Evolutionary conservation across 1,140 invertebrate species (phyloP).

Genomic region (Aphidius gifuensis): DNA sequence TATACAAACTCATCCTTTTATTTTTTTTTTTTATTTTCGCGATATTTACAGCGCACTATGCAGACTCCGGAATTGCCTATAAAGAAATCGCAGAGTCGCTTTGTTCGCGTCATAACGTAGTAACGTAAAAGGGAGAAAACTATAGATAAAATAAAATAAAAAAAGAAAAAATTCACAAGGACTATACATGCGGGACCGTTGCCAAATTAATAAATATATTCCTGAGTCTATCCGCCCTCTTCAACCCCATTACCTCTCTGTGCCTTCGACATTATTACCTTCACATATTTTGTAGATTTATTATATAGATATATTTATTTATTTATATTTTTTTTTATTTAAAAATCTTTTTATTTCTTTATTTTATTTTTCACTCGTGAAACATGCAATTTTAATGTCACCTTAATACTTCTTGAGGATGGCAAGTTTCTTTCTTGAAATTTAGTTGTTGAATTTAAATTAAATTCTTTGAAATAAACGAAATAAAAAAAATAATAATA

Average conservation of each 20-base stretch:
- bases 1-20: background rate
- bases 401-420: too few relatives aligned
- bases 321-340: background rate
- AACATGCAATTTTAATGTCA: too few relatives aligned
- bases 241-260: constrained; percentile 21
- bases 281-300: background rate
- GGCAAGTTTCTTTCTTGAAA: too few relatives aligned
- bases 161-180: constrained; percentile 26
- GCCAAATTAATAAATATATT: constrained; percentile 58
- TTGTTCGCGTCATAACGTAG: constrained; percentile 55
- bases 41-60: constrained; percentile 49
- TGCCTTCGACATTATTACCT: constrained; percentile 11
- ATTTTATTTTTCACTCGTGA: too few relatives aligned
- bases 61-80: constrained; percentile 53
- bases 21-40: constrained; percentile 20
- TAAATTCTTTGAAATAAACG: too few relatives aligned
- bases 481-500: too few relatives aligned
- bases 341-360: too few relatives aligned
- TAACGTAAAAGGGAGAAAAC: constrained; percentile 37
- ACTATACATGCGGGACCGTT: constrained; percentile 46
- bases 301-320: background rate
- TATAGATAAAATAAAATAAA: background rate
- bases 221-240: constrained; percentile 37
- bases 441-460: too few relatives aligned
- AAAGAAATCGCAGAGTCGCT: constrained; percentile 53